phyloP scores from a whole-genome alignment of 2,888 invertebrate genomes.

The Drosophila peninsularis region DNA sequence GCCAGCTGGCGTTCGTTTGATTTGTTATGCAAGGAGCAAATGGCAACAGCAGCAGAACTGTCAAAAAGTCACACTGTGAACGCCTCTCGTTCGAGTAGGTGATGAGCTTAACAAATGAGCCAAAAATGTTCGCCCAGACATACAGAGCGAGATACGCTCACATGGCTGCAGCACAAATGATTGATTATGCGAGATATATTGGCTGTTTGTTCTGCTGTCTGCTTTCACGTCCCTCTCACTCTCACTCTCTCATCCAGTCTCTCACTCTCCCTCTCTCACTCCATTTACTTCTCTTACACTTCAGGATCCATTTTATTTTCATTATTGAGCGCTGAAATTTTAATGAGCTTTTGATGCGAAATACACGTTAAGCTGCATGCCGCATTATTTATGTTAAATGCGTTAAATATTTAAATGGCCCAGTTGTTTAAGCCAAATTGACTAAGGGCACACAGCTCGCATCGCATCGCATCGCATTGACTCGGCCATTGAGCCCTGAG shows the following conservation, averaged over 20 bases:
- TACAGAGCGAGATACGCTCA: conserved; percentile 8
- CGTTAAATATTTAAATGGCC: conserved; percentile 42
- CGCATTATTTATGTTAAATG: conserved; percentile 62
- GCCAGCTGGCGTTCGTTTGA: conserved; percentile 53
- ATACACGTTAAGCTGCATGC: conserved; percentile 56
- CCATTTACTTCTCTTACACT: neutral
- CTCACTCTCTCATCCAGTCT: neutral
- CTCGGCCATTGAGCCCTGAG: neutral
- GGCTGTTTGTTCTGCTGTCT: conserved; percentile 15
- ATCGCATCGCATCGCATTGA: neutral
- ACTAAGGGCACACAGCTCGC: neutral
- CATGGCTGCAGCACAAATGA: conserved; percentile 41
- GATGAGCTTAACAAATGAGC: conserved; percentile 50
- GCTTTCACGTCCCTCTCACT: neutral
- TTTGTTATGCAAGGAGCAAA: conserved; percentile 53
- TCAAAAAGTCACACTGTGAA: conserved; percentile 36
- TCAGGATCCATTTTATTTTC: conserved; percentile 42
- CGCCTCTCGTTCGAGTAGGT: conserved; percentile 14
- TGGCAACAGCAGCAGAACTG: conserved; percentile 30
- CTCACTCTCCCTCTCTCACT: too few species aligned
- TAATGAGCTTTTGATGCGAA: conserved; percentile 65
- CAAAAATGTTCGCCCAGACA: conserved; percentile 5
- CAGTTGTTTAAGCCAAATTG: conserved; percentile 15
- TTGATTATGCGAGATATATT: conserved; percentile 54
- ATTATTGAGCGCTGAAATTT: conserved; percentile 55